Evolutionary conservation across 2,113 vertebrate genomes (phyloP), one percentile per base, ranked within the genome.

Genomic region (Phalacrocorax aristotelis): DNA sequence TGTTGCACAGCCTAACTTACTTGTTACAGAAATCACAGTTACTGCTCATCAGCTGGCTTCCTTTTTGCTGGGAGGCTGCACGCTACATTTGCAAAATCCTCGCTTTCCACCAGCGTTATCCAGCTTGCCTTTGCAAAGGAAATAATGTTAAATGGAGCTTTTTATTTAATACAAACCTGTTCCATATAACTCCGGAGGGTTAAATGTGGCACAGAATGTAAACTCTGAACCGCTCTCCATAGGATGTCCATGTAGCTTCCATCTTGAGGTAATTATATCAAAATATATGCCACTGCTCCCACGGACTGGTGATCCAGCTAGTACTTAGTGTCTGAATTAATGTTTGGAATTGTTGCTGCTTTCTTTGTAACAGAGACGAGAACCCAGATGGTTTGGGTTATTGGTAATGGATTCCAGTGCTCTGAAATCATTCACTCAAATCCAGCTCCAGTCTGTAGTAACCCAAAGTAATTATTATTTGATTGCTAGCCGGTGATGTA

Each of bases 131-230:
- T 90, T 97, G 94, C 96, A 80, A 93, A 95, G 96, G 97, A 96
- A 98, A 96, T 97, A 97, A 97, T 97, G 94, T 83, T 95, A 97
- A 96, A 97, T 95, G 87, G 96, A 97, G 94, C 97, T 97, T 98
- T 97, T 98, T 96, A 97, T 98, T 97, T 96, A 95, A 97, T 90
- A 94, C 88, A 91, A 97, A 95, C 89, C 96, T 88, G 97, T 97
- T 64, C 93, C 90, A 30, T 87, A 92, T 91, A 97, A 95, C 94
- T 95, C 94, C 44, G 32, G 95, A 97, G 97, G 92, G 83, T 95
- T 95, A 93, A 97, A 95, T 95, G 96, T 57, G 89, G 90, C 94
- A 92, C 97, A 94, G 97, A 97, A 95, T 95, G 90, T 96, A 95
- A 96, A 87, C 93, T 92, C 95, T 76, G 70, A 97, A 87, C 87